These are phyloP conservation scores for Gymnodraco acuticeps DNA, from an alignment of 2,797 vertebrate genomes.

Conservation along the genomic window DNA sequence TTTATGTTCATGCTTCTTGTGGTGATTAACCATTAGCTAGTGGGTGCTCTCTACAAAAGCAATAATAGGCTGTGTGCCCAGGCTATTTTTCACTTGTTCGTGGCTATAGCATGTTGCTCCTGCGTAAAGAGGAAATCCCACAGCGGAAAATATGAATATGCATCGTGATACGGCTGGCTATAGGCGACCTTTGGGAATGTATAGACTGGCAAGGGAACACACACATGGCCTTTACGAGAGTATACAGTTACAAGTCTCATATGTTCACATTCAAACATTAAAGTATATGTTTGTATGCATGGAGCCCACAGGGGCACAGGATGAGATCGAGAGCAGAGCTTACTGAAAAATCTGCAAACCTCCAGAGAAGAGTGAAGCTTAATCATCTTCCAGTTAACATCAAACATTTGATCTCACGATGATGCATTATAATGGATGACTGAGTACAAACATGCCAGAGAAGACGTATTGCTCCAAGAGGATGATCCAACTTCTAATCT, in stretches of 20 bases:
- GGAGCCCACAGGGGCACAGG: slow-evolving; percentile 36
- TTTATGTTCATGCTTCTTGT: slow-evolving; percentile 43
- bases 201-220: slow-evolving; percentile 33
- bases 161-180: slow-evolving; percentile 30
- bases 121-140: slow-evolving; percentile 53
- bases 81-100: slow-evolving; percentile 56
- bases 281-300: slow-evolving; percentile 33
- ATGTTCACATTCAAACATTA: slow-evolving; percentile 40
- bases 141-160: slow-evolving; percentile 52
- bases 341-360: slow-evolving; percentile 23
- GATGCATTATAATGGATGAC: slow-evolving; percentile 43
- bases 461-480: slow-evolving; percentile 34
- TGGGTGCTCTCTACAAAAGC: slow-evolving; percentile 56
- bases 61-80: slow-evolving; percentile 49
- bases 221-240: slow-evolving; percentile 40
- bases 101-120: slow-evolving; percentile 24
- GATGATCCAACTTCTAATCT: slow-evolving; percentile 49
- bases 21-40: slow-evolving; percentile 69
- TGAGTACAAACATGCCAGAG: slow-evolving; percentile 34
- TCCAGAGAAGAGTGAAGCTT: slow-evolving; percentile 36
- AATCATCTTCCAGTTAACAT: slow-evolving; percentile 55
- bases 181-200: slow-evolving; percentile 48
- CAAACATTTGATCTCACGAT: slow-evolving; percentile 45
- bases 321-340: slow-evolving; percentile 26
- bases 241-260: slow-evolving; percentile 44